Evolutionary conservation across 2,888 invertebrate species (phyloP).

Genomic region (Tolmerus cingulatus): DNA sequence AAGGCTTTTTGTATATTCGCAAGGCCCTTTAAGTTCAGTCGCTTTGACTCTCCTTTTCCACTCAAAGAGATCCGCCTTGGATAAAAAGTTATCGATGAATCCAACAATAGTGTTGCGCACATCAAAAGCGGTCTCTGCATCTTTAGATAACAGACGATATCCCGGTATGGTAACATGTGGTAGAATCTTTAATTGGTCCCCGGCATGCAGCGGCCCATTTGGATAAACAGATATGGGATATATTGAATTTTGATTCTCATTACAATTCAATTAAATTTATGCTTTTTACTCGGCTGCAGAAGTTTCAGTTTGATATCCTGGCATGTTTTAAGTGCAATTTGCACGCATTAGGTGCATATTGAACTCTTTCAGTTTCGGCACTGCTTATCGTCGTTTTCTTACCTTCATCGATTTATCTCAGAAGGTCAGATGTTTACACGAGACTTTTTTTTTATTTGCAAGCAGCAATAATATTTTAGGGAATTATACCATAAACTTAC

Average conservation of each 20-base stretch:
- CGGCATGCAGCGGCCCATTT: slow-evolving; percentile 39
- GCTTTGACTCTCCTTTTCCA: slow-evolving; percentile 39
- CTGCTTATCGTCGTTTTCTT: background rate
- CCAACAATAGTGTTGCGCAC: slow-evolving; percentile 49
- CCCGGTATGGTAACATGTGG: slow-evolving; percentile 48
- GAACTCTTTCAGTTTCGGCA: background rate
- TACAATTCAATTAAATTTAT: slow-evolving; percentile 40
- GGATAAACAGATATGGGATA: slow-evolving; percentile 32
- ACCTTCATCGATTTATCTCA: background rate
- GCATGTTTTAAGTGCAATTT: background rate
- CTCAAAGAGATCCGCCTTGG: slow-evolving; percentile 48
- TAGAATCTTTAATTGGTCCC: slow-evolving; percentile 47
- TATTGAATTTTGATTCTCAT: slow-evolving; percentile 26
- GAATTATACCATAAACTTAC: no score
- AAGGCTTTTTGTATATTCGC: slow-evolving; percentile 33
- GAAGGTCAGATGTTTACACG: background rate
- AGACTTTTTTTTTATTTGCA: background rate
- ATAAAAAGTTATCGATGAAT: slow-evolving; percentile 48
- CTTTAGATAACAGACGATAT: slow-evolving; percentile 46
- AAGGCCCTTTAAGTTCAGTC: slow-evolving; percentile 45
- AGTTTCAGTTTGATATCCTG: background rate
- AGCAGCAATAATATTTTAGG: no score
- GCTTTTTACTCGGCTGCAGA: background rate
- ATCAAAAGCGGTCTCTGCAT: slow-evolving; percentile 46
- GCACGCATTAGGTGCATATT: background rate